Evolutionary conservation across 1,140 invertebrate genomes (phyloP).

Genomic region (Lanistes nyassanus): DNA sequence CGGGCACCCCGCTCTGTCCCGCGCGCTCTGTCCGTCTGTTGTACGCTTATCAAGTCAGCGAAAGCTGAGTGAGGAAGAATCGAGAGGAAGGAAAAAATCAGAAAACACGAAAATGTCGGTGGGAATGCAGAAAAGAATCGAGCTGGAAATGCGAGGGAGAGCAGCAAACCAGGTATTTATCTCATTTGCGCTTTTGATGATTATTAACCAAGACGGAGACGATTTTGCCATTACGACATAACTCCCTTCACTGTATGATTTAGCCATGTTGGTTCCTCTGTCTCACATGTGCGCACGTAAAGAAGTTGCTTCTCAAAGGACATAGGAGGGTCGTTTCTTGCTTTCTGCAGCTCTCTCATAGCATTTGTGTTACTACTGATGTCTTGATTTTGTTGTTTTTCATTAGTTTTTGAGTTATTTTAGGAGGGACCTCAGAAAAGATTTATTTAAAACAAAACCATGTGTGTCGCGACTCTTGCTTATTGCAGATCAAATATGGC

Average conservation of each 20-base stretch:
- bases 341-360: too few species aligned
- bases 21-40: conserved; percentile 20
- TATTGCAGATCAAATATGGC: conserved; percentile 28
- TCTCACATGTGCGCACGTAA: conserved; percentile 11
- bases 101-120: conserved; percentile 25
- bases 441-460: background rate
- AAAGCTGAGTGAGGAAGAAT: background rate
- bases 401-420: background rate
- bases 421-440: background rate
- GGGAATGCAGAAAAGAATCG: conserved; percentile 49
- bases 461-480: background rate
- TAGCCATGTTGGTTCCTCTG: conserved; percentile 24
- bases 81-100: conserved; percentile 1
- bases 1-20: conserved; percentile 22
- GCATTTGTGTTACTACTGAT: too few species aligned
- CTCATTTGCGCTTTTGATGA: background rate
- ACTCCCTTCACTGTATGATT: conserved; percentile 22
- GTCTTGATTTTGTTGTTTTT: background rate
- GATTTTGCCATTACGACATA: too few species aligned
- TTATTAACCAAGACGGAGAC: background rate
- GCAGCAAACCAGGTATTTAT: conserved; percentile 41
- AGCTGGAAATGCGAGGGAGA: conserved; percentile 46
- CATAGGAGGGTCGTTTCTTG: too few species aligned
- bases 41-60: background rate
- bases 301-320: too few species aligned